These are phyloP conservation scores for Stratiomys singularior DNA, from an alignment of 2,888 invertebrate species.

Conservation along the genomic window DNA sequence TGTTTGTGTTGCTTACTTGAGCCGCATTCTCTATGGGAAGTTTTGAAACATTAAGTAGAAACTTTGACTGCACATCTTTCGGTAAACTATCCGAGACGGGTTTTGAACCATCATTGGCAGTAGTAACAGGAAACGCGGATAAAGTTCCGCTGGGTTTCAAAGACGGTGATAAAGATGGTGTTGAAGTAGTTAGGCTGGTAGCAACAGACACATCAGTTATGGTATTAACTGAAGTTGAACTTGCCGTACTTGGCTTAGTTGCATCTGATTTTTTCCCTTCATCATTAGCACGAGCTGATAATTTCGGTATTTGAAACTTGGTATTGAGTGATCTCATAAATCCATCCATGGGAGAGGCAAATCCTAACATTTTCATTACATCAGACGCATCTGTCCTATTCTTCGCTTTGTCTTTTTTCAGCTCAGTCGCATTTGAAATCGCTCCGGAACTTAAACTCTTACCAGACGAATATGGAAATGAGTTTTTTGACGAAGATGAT, in stretches of 20 bases:
- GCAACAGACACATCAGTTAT: not conserved
- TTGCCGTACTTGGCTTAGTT: not conserved
- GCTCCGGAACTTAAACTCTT: slow-evolving; percentile 64
- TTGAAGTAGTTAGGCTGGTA: not conserved
- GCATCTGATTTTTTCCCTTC: slow-evolving; percentile 49
- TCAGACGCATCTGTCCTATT: slow-evolving; percentile 56
- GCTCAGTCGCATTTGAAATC: slow-evolving; percentile 59
- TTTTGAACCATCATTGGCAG: slow-evolving; percentile 27
- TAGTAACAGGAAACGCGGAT: not conserved
- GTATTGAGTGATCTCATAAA: slow-evolving; percentile 81
- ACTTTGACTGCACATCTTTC: slow-evolving; percentile 47
- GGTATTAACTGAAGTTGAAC: not conserved
- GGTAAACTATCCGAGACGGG: slow-evolving; percentile 37
- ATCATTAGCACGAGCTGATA: slow-evolving; percentile 69
- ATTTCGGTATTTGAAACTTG: slow-evolving; percentile 88
- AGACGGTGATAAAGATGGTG: not conserved
- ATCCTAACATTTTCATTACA: slow-evolving; percentile 68
- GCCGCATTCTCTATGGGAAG: slow-evolving; percentile 2
- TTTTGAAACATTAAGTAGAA: slow-evolving; percentile 41
- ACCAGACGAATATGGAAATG: slow-evolving; percentile 55
- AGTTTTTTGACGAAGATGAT: slow-evolving; percentile 51
- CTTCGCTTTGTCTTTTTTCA: slow-evolving; percentile 49
- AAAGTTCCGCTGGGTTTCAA: not conserved
- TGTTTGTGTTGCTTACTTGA: not conserved
- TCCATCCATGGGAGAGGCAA: slow-evolving; percentile 74